Percentiles rank a stretch among this genome's conserved stretches.
Evolutionary conservation across 2,888 invertebrate genomes (phyloP).

Genomic region (Tinea pellionella): DNA sequence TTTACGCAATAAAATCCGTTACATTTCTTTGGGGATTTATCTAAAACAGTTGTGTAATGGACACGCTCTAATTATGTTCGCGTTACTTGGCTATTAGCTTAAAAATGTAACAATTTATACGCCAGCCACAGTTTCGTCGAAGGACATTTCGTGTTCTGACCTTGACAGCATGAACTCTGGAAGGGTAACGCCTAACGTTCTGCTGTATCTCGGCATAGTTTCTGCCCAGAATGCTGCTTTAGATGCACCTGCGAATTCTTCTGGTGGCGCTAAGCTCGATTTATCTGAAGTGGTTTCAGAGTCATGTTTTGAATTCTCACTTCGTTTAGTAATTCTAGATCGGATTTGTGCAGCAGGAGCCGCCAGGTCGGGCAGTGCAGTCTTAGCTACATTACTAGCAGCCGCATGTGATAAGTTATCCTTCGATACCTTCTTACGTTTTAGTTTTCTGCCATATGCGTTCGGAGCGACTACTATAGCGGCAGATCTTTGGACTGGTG

Average conservation of each 20-base stretch:
- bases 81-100: not conserved
- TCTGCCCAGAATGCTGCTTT: constrained; percentile 76
- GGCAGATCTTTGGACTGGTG: constrained; percentile 42
- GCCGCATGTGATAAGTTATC: constrained; percentile 29
- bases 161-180: constrained; percentile 77
- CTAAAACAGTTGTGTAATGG: constrained; percentile 45
- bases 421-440: constrained; percentile 49
- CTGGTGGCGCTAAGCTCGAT: constrained; percentile 52
- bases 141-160: constrained; percentile 75
- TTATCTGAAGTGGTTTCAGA: constrained; percentile 40
- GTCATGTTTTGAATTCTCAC: constrained; percentile 29
- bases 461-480: constrained; percentile 47
- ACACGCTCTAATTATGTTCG: constrained; percentile 43
- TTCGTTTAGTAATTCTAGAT: constrained; percentile 41
- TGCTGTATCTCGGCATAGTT: constrained; percentile 74
- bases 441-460: constrained; percentile 49
- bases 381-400: constrained; percentile 29
- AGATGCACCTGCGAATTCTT: constrained; percentile 66
- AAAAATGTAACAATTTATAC: constrained; percentile 33
- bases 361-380: constrained; percentile 15
- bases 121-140: constrained; percentile 68
- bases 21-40: constrained; percentile 43
- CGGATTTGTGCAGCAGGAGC: constrained; percentile 22
- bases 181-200: constrained; percentile 71
- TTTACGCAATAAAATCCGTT: constrained; percentile 51